Base-by-base conservation (phyloP, 2,797 vertebrate species). In the Oryzias dopingdopingensis region DNA sequence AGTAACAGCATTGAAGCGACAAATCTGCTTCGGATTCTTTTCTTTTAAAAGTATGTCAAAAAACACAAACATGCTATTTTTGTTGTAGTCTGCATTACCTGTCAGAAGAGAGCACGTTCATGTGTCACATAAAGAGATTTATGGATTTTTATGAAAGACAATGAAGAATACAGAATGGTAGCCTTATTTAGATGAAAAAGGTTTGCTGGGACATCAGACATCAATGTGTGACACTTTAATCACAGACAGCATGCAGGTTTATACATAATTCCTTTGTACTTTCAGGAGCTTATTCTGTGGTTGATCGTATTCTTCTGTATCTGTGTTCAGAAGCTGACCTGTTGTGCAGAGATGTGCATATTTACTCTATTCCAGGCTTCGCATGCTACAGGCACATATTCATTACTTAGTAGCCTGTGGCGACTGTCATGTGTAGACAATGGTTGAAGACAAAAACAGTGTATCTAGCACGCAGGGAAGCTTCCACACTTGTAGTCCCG, bases 371-470 rank as follows among this genome's bases (percentile, higher is more conserved):
- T 88, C 86, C 84, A 85, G 77, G 72, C 78, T 81, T 16, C 74
- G 60, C 85, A 86, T 82, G 87, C 88, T 88, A 89, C 85, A 89
- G 86, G 86, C 86, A 87, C 82, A 83, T 80, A 86, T 86, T 90
- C 87, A 89, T 90, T 88, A 89, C 85, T 80, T 67, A 84, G 86
- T 88, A 87, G 87, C 87, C 88, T 86, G 86, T 89, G 86, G 86
- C 86, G 79, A 86, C 87, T 87, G 84, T 90, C 82, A 84, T 82
- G 79, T 84, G 87, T 72, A 87, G 85, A 90, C 89, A 90, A 89
- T 86, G 72, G 88, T 57, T 67, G 71, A 66, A 78, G 83, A 87
- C 88, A 85, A 83, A 85, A 82, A 81, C 76, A 74, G 75, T 72
- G 73, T 48, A 72, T 79, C 65, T 70, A 62, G 59, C 71, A 62